A percentile compares a stretch with the other conserved stretches of the same genome.
These are phyloP conservation scores for Adelognathus sp. DNA, from an alignment of 2,888 invertebrate species.

Conservation along the genomic window DNA sequence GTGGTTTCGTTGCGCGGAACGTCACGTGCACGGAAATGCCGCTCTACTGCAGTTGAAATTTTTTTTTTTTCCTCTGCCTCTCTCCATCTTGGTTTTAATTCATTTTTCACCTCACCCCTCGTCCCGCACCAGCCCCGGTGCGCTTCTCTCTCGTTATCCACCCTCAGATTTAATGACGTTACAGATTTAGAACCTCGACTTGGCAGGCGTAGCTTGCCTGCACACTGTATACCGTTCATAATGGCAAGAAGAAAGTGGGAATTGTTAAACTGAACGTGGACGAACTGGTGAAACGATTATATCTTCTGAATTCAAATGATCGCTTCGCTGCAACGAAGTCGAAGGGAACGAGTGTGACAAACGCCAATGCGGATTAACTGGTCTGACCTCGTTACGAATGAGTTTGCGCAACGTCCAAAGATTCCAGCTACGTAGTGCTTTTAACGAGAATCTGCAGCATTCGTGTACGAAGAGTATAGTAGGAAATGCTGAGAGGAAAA, in stretches of 20 bases:
- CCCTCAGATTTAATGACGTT: constrained; percentile 50
- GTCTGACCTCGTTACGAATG: neutral
- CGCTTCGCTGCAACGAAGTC: neutral
- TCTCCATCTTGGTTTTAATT: neutral
- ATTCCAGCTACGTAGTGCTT: neutral
- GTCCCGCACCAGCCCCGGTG: neutral
- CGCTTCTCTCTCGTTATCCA: constrained; percentile 30
- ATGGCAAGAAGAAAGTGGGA: neutral
- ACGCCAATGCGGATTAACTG: neutral
- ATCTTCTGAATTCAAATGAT: constrained; percentile 2
- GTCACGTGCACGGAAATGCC: constrained; percentile 60
- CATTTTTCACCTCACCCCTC: neutral
- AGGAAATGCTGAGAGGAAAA: neutral
- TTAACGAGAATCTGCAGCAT: neutral
- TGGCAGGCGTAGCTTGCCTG: neutral
- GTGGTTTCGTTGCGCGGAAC: constrained; percentile 40
- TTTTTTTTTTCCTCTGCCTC: constrained; percentile 11
- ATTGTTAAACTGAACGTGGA: neutral
- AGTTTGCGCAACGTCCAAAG: neutral
- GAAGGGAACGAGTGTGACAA: neutral
- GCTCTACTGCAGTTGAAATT: constrained; percentile 50
- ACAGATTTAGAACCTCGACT: constrained; percentile 26
- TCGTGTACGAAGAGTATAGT: neutral
- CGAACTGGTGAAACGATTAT: neutral
- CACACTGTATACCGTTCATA: neutral